These are phyloP conservation scores for Patella ulyssiponensis DNA, from an alignment of 2,888 invertebrate genomes.

Conservation along the genomic window DNA sequence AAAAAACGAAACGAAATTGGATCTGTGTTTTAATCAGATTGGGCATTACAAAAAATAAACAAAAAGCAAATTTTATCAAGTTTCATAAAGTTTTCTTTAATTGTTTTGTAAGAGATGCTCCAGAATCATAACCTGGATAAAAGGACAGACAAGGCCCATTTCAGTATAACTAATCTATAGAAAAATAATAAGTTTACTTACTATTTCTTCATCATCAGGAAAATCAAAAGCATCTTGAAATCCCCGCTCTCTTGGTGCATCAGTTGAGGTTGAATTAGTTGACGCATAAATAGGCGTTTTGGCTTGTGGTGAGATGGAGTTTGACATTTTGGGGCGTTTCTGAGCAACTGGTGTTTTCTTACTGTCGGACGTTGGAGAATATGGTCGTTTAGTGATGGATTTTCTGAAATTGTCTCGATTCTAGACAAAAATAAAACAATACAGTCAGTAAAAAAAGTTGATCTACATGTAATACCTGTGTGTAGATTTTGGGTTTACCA, in stretches of 20 bases:
- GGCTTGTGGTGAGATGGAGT: not conserved
- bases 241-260: not conserved
- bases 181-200: not conserved
- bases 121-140: too few relatives aligned
- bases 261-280: not conserved
- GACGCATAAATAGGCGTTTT: not conserved
- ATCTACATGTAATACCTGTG: too few relatives aligned
- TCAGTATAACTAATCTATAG: too few relatives aligned
- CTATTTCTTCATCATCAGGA: not conserved
- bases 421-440: not conserved
- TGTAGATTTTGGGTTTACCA: too few relatives aligned
- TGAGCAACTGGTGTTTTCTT: not conserved
- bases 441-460: too few relatives aligned
- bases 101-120: too few relatives aligned
- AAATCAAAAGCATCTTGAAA: slow-evolving; percentile 9
- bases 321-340: not conserved
- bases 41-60: too few relatives aligned
- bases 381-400: slow-evolving; percentile 4
- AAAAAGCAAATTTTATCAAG: too few relatives aligned
- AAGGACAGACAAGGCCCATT: too few relatives aligned
- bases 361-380: not conserved
- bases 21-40: too few relatives aligned
- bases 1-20: too few relatives aligned
- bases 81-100: too few relatives aligned
- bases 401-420: not conserved